Conservation (phyloP, 2,888 invertebrate genomes). For the Tinea pellionella region DNA sequence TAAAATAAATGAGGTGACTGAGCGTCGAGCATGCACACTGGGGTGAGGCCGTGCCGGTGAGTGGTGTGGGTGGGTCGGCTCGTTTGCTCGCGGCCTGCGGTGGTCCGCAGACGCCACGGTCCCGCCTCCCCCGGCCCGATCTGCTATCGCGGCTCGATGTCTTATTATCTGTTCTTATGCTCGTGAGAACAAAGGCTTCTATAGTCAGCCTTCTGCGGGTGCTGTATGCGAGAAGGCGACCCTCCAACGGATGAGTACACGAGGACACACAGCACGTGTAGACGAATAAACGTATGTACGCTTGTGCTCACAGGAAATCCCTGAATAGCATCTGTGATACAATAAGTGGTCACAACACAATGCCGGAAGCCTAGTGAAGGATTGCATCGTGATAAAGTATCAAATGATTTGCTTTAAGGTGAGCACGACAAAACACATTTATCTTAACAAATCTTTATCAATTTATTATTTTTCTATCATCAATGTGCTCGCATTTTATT, state of each 20-base stretch:
- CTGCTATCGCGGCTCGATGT: constrained; percentile 58
- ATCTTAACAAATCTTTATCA: constrained; percentile 24
- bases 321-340: constrained; percentile 65
- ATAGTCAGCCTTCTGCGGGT: constrained; percentile 81
- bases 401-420: constrained; percentile 46
- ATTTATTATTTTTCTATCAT: constrained; percentile 49
- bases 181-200: constrained; percentile 71
- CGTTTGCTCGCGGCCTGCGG: constrained; percentile 41
- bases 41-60: constrained; percentile 16
- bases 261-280: constrained; percentile 59
- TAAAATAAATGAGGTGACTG: constrained; percentile 3
- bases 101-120: constrained; percentile 46
- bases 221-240: constrained; percentile 88
- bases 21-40: constrained; percentile 5
- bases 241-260: constrained; percentile 66
- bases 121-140: constrained; percentile 64
- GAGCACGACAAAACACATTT: constrained; percentile 36
- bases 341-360: constrained; percentile 63
- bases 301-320: constrained; percentile 58
- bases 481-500: constrained; percentile 16
- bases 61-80: constrained; percentile 40
- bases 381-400: constrained; percentile 49
- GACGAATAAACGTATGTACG: constrained; percentile 44
- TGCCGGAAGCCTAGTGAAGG: constrained; percentile 60
- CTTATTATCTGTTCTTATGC: constrained; percentile 61